Evolutionary conservation across 1,140 invertebrate species (phyloP).

Genomic region (Lineus longissimus): DNA sequence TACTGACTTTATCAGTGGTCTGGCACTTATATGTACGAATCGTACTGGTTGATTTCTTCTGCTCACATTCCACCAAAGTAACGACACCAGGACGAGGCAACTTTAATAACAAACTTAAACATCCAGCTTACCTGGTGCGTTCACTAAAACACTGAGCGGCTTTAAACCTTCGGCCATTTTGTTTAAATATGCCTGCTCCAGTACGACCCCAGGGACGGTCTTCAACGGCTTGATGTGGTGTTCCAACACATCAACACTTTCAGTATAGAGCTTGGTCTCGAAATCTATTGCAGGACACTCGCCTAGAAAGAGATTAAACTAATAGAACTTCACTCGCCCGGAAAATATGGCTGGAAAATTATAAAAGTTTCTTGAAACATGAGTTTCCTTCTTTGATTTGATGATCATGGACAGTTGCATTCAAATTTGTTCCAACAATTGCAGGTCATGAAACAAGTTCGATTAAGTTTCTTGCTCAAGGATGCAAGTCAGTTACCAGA

Average conservation of each 20-base stretch:
- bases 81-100: too few species aligned
- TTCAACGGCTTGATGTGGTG: conserved; percentile 47
- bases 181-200: conserved; percentile 50
- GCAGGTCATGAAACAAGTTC: not conserved
- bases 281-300: conserved; percentile 50
- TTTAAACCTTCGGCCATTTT: conserved; percentile 50
- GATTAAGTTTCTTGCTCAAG: too few species aligned
- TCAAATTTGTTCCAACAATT: not conserved
- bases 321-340: not conserved
- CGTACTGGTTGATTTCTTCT: too few species aligned
- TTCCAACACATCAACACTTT: conserved; percentile 48
- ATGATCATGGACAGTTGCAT: not conserved
- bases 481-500: too few species aligned
- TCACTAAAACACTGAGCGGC: conserved; percentile 37
- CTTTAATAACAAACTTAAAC: too few species aligned
- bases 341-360: not conserved
- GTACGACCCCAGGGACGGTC: conserved; percentile 44
- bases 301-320: conserved; percentile 24
- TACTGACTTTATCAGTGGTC: too few species aligned
- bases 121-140: too few species aligned
- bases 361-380: too few species aligned
- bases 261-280: conserved; percentile 48
- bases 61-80: too few species aligned
- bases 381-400: not conserved
- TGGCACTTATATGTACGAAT: too few species aligned